phyloP scores from a whole-genome alignment of 1,140 invertebrate species.

The Marisa cornuarietis region DNA sequence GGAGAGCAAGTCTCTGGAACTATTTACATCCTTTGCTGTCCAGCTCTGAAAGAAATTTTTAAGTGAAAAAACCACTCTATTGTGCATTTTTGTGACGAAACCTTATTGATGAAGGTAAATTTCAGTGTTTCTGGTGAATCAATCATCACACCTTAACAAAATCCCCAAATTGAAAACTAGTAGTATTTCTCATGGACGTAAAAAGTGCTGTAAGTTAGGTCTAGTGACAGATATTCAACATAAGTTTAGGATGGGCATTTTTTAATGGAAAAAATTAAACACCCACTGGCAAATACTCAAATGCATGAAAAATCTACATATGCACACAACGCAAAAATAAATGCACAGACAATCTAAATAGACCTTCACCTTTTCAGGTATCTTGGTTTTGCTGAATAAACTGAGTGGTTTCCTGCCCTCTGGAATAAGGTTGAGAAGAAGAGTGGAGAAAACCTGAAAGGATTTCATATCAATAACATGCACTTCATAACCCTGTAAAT shows the following conservation, averaged over 20 bases:
- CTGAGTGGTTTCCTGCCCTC: conserved; percentile 78
- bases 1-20: conserved; percentile 64
- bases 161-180: no score
- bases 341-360: no score
- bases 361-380: conserved; percentile 74
- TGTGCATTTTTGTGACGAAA: background rate
- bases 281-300: background rate
- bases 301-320: background rate
- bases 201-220: no score
- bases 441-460: conserved; percentile 63
- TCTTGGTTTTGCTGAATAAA: conserved; percentile 85
- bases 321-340: background rate
- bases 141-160: background rate
- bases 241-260: no score
- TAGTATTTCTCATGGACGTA: no score
- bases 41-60: conserved; percentile 70
- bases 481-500: background rate
- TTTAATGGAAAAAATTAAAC: background rate
- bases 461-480: background rate
- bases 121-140: background rate
- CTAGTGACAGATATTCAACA: no score
- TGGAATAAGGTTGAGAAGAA: conserved; percentile 87
- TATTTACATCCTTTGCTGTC: conserved; percentile 69
- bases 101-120: background rate
- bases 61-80: background rate